Percentiles rank a stretch among this genome's conserved stretches.
phyloP scores from a whole-genome alignment of 2,888 invertebrate species.

The Schizaphis graminum region DNA sequence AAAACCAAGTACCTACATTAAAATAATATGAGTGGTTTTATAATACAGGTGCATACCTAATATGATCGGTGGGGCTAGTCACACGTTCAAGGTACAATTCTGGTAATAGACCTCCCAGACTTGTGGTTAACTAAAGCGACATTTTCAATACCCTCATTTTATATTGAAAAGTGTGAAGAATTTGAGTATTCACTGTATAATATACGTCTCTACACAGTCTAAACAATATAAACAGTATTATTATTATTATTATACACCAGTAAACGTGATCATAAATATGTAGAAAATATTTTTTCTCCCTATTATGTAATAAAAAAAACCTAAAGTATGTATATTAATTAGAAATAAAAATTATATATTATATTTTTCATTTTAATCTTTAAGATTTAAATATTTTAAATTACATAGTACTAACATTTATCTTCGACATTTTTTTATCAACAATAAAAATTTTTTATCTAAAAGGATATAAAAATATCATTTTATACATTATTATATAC shows the following conservation, averaged over 20 bases:
- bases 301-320: neutral
- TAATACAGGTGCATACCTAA: constrained; percentile 54
- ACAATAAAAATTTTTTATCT: neutral
- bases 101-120: constrained; percentile 52
- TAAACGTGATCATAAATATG: constrained; percentile 51
- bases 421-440: neutral
- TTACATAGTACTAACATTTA: neutral
- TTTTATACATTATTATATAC: neutral
- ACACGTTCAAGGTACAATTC: constrained; percentile 32
- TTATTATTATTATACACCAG: neutral
- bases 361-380: neutral
- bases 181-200: constrained; percentile 41
- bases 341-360: neutral
- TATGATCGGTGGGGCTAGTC: constrained; percentile 31
- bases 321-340: constrained; percentile 13
- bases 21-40: neutral
- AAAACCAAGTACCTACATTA: neutral
- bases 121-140: constrained; percentile 30
- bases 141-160: constrained; percentile 45
- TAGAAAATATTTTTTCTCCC: constrained; percentile 17
- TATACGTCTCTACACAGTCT: neutral
- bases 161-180: constrained; percentile 50
- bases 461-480: neutral
- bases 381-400: neutral
- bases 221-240: neutral